These are phyloP conservation scores for Syngnathus acus DNA, from an alignment of 2,797 vertebrate genomes.

Conservation along the genomic window DNA sequence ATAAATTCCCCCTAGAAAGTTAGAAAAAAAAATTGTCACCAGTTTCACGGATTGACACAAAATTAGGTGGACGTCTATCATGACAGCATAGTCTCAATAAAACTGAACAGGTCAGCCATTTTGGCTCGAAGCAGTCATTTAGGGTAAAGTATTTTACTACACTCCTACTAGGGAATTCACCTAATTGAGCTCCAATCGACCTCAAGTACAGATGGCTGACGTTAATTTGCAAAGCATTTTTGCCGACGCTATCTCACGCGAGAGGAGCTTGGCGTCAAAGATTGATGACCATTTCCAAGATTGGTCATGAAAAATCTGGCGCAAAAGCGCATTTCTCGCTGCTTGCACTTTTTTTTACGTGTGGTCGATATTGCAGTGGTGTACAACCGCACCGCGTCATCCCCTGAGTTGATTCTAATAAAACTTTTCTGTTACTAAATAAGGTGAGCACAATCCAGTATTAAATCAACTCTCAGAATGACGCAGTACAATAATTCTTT, in stretches of 20 bases:
- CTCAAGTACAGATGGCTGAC: background rate
- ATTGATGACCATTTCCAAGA: background rate
- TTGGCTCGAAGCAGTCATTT: background rate
- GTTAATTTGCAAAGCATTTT: background rate
- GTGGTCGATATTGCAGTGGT: background rate
- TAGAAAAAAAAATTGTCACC: too few species aligned
- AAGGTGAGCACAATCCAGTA: background rate
- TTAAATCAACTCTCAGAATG: background rate
- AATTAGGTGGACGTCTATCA: background rate
- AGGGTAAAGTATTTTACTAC: background rate
- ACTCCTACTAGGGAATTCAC: background rate
- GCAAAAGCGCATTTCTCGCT: background rate
- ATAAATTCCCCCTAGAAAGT: too few species aligned
- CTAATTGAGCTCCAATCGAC: background rate
- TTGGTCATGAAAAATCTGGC: background rate
- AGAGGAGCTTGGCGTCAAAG: background rate
- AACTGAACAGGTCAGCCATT: background rate
- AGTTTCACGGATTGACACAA: too few species aligned
- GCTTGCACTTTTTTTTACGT: background rate
- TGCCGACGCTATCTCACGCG: background rate
- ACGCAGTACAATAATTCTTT: background rate
- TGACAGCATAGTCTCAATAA: background rate
- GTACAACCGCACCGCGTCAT: background rate
- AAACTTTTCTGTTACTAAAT: background rate
- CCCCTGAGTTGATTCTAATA: background rate